Conservation (phyloP, 2,888 invertebrate genomes). For the Tenthredo distinguenda region DNA sequence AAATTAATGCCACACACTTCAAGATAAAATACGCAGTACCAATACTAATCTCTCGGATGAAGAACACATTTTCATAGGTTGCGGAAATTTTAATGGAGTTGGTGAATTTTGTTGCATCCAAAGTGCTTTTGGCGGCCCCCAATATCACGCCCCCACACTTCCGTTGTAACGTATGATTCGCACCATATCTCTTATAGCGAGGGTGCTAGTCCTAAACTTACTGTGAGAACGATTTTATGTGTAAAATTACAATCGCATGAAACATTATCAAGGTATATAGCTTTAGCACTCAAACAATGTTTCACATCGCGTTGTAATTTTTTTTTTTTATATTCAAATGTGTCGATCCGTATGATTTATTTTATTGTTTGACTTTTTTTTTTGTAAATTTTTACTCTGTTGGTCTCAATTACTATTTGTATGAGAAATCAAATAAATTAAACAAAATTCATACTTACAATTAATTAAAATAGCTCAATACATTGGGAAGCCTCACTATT, state of each 20-base stretch:
- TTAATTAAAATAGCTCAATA: background rate
- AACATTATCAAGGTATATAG: background rate
- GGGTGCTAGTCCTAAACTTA: too few relatives aligned
- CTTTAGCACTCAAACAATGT: background rate
- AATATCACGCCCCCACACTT: too few relatives aligned
- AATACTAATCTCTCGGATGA: too few relatives aligned
- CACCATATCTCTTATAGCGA: too few relatives aligned
- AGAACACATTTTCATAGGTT: too few relatives aligned
- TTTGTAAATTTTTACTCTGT: background rate
- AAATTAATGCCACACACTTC: too few relatives aligned
- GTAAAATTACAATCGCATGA: background rate
- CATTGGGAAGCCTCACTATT: background rate
- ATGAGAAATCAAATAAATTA: background rate
- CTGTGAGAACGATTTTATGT: too few relatives aligned
- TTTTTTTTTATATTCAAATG: background rate
- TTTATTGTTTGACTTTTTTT: background rate
- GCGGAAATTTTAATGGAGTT: too few relatives aligned
- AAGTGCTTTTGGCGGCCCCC: too few relatives aligned
- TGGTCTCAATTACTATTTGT: background rate
- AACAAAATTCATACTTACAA: slow-evolving; percentile 7
- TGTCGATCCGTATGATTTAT: background rate
- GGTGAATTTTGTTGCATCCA: too few relatives aligned
- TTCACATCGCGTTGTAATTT: background rate
- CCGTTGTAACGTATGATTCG: too few relatives aligned
- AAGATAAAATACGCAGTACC: too few relatives aligned